Conservation (phyloP, 1,140 invertebrate genomes). For the Pseudachorutes palmiensis region DNA sequence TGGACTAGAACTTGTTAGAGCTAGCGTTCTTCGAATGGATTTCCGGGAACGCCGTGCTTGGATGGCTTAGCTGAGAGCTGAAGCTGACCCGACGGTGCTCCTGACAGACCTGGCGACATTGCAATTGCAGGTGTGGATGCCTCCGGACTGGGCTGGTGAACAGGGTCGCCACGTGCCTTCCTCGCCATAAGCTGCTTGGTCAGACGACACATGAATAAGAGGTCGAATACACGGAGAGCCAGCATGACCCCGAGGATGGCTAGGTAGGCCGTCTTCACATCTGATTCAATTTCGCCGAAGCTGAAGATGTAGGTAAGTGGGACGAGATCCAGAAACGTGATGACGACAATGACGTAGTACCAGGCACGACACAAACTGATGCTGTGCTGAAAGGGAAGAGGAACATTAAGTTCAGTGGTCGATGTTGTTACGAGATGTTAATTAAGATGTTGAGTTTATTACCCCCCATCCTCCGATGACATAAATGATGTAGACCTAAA, state of each 20-base stretch:
- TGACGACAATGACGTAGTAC: neutral
- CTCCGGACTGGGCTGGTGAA: too few species aligned
- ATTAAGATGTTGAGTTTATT: neutral
- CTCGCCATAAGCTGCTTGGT: neutral
- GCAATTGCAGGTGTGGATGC: too few species aligned
- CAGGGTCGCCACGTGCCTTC: neutral
- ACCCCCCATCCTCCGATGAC: neutral
- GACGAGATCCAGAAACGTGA: neutral
- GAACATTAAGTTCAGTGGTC: constrained; percentile 23
- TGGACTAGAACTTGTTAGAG: too few species aligned
- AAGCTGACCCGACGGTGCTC: too few species aligned
- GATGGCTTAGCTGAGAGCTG: too few species aligned
- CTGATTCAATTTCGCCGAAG: neutral
- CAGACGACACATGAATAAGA: neutral
- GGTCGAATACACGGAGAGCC: too few species aligned
- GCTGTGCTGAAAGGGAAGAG: neutral
- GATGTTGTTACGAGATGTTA: neutral
- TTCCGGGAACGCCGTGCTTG: too few species aligned
- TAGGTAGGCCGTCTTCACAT: neutral
- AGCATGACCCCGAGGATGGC: neutral
- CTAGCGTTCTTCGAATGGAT: too few species aligned
- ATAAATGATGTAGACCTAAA: constrained; percentile 7
- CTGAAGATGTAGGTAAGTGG: neutral
- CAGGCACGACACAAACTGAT: neutral
- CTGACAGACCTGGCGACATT: too few species aligned